A percentile compares a stretch with the other conserved stretches of the same genome.
These are phyloP conservation scores for Drosophila nr. perissopoda DNA, from an alignment of 2,888 invertebrate species.

Conservation along the genomic window DNA sequence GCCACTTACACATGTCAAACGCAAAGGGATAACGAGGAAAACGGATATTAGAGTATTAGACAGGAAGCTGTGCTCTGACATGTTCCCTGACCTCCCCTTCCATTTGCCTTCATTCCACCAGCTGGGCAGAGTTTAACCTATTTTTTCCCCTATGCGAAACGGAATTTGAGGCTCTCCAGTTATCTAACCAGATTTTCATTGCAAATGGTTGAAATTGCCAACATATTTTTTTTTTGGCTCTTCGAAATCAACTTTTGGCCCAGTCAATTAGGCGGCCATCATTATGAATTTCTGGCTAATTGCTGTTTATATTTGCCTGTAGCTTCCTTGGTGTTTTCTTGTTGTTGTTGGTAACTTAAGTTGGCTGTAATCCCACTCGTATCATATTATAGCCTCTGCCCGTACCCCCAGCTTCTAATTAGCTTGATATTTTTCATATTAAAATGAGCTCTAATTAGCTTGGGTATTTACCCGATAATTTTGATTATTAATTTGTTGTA, in stretches of 20 bases:
- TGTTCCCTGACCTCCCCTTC: slow-evolving; percentile 32
- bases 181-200: slow-evolving; percentile 22
- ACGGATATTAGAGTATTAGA: slow-evolving; percentile 79
- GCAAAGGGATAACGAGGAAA: slow-evolving; percentile 79
- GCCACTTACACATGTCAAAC: slow-evolving; percentile 80
- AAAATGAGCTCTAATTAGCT: slow-evolving; percentile 62
- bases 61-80: slow-evolving; percentile 69
- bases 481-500: slow-evolving; percentile 30
- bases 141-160: slow-evolving; percentile 1
- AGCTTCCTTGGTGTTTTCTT: slow-evolving; percentile 7
- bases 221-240: slow-evolving; percentile 35
- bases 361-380: slow-evolving; percentile 11
- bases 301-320: slow-evolving; percentile 58
- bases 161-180: slow-evolving; percentile 27
- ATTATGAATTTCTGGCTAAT: slow-evolving; percentile 51
- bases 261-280: slow-evolving; percentile 55
- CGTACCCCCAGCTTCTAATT: slow-evolving; percentile 26
- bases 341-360: slow-evolving; percentile 48
- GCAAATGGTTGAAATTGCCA: slow-evolving; percentile 47
- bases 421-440: slow-evolving; percentile 54
- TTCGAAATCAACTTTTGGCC: slow-evolving; percentile 29
- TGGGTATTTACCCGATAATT: slow-evolving; percentile 26
- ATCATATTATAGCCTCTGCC: not conserved
- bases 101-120: slow-evolving; percentile 24
- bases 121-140: slow-evolving; percentile 43